Percentiles rank a stretch among this genome's conserved stretches.
Conservation (phyloP, 2,113 vertebrate species). For the Psittacula cyanocephala region DNA sequence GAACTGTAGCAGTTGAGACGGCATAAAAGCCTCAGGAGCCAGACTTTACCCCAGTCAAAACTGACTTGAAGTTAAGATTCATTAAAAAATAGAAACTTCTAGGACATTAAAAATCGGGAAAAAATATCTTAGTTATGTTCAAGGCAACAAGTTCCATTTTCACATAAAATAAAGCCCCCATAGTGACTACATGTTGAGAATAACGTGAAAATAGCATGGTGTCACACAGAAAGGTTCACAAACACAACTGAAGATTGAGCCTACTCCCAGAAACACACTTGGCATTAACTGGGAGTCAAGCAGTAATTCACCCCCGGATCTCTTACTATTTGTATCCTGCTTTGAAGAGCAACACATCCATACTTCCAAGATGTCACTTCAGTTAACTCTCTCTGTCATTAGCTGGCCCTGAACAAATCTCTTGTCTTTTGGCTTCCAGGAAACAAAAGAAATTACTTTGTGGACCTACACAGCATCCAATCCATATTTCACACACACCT, state of each 20-base stretch:
- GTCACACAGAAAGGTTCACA: background rate
- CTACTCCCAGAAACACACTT: background rate
- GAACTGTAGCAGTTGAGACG: background rate
- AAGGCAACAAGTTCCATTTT: background rate
- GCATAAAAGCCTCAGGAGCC: accelerated
- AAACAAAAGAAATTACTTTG: background rate
- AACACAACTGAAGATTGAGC: background rate
- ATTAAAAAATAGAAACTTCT: background rate
- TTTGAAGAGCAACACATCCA: background rate
- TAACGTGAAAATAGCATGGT: background rate
- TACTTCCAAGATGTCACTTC: accelerated
- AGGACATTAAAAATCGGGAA: background rate
- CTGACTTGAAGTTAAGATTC: background rate
- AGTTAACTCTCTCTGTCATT: background rate
- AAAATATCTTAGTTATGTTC: background rate
- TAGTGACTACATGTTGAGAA: background rate
- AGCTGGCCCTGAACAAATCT: background rate
- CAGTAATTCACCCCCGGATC: background rate
- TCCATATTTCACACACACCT: background rate
- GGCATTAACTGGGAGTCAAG: background rate
- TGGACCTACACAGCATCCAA: background rate
- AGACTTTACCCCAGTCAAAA: background rate
- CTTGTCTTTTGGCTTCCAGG: background rate
- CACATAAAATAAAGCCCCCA: background rate
- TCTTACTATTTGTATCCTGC: background rate